phyloP scores from a whole-genome alignment of 2,888 invertebrate genomes.

The Tuta absoluta region DNA sequence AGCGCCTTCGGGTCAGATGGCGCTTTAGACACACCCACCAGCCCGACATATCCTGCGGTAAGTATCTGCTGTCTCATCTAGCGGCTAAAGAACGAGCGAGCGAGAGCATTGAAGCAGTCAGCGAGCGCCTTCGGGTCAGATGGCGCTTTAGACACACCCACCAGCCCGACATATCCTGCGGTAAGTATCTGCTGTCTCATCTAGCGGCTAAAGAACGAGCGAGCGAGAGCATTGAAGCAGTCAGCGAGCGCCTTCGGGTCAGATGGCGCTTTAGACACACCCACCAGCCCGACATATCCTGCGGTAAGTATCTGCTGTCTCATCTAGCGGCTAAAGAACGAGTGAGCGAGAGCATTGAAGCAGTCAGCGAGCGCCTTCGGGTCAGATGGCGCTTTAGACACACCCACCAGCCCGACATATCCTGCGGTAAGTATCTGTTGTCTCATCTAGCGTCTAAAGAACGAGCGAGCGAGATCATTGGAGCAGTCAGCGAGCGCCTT shows the following conservation, averaged over 20 bases:
- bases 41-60: constrained; percentile 10
- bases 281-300: constrained; percentile 84
- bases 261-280: constrained; percentile 88
- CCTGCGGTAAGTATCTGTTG: constrained; percentile 27
- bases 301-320: constrained; percentile 72
- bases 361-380: no score
- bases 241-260: constrained; percentile 93
- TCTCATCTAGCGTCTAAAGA: no score
- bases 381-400: not conserved
- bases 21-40: not conserved
- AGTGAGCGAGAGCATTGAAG: constrained; percentile 96
- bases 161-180: constrained; percentile 8
- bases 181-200: no score
- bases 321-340: constrained; percentile 97
- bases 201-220: constrained; percentile 96
- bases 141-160: not conserved
- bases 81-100: not conserved
- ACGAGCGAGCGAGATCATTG: not conserved
- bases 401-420: not conserved
- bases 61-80: no score
- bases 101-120: not conserved
- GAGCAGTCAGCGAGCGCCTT: not conserved
- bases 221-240: constrained; percentile 96
- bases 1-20: not conserved
- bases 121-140: not conserved